Conservation (phyloP, 2,888 invertebrate species). For the Trilocha varians region DNA sequence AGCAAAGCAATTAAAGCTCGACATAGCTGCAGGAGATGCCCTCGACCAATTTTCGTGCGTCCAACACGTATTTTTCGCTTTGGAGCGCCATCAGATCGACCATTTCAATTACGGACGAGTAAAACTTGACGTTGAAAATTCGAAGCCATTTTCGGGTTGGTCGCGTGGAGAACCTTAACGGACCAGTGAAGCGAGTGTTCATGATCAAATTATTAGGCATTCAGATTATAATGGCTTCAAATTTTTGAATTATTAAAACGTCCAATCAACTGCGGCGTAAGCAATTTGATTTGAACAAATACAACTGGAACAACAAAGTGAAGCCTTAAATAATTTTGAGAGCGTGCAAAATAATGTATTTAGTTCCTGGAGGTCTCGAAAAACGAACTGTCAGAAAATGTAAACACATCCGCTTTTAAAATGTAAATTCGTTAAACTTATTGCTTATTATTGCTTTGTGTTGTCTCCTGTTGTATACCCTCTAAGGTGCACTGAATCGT, state of each 20-base stretch:
- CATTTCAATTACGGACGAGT: constrained; percentile 38
- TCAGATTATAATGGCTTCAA: not conserved
- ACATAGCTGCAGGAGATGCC: constrained; percentile 14
- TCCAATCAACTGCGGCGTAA: too few species aligned
- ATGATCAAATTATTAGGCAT: constrained; percentile 1
- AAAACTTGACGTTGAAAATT: constrained; percentile 38
- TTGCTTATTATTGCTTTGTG: too few species aligned
- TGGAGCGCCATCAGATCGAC: constrained; percentile 19
- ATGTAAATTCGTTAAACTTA: too few species aligned
- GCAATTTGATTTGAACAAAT: too few species aligned
- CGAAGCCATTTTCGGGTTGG: constrained; percentile 42
- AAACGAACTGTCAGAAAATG: too few species aligned
- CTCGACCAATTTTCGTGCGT: constrained; percentile 32
- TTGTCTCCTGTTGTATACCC: too few species aligned
- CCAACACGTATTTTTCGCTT: constrained; percentile 36
- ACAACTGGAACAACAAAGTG: too few species aligned
- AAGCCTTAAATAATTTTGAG: too few species aligned
- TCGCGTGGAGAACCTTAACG: constrained; percentile 29
- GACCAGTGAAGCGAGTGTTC: constrained; percentile 29
- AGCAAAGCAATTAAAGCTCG: constrained; percentile 6
- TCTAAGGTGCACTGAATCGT: constrained; percentile 28
- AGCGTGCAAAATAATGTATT: too few species aligned
- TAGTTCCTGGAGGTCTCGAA: too few species aligned
- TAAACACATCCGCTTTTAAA: too few species aligned
- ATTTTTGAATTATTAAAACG: too few species aligned